Evolutionary conservation across 2,888 invertebrate genomes (phyloP).

Genomic region (Athalia circularis): DNA sequence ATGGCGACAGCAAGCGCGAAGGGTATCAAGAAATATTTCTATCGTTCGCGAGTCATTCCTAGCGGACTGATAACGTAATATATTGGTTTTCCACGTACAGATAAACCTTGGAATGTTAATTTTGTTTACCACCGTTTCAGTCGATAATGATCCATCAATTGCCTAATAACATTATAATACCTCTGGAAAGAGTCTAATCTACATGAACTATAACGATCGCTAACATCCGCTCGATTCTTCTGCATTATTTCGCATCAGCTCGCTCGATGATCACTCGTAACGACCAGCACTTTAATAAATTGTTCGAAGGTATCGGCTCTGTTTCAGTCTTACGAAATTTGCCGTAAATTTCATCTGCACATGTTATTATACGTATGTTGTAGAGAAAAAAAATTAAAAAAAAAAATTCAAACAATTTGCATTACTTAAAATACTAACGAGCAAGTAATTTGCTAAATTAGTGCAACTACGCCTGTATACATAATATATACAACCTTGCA

Average conservation of each 20-base stretch:
- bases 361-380: too few relatives aligned
- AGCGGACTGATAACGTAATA: neutral
- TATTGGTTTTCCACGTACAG: neutral
- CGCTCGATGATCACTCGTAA: neutral
- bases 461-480: neutral
- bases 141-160: neutral
- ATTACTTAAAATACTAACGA: slow-evolving; percentile 8
- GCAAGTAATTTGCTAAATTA: slow-evolving; percentile 17
- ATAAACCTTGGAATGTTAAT: slow-evolving; percentile 20
- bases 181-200: too few relatives aligned
- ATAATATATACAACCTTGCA: neutral
- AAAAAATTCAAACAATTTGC: neutral
- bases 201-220: neutral
- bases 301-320: too few relatives aligned
- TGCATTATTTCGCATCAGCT: neutral
- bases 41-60: neutral
- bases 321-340: too few relatives aligned
- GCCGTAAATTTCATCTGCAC: neutral
- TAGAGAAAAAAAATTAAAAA: too few relatives aligned
- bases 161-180: too few relatives aligned
- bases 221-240: neutral
- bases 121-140: neutral
- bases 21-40: neutral
- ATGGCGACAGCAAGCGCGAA: neutral
- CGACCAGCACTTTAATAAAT: too few relatives aligned